Conservation (phyloP, 2,797 vertebrate genomes). For the Ambastaia sidthimunki region DNA sequence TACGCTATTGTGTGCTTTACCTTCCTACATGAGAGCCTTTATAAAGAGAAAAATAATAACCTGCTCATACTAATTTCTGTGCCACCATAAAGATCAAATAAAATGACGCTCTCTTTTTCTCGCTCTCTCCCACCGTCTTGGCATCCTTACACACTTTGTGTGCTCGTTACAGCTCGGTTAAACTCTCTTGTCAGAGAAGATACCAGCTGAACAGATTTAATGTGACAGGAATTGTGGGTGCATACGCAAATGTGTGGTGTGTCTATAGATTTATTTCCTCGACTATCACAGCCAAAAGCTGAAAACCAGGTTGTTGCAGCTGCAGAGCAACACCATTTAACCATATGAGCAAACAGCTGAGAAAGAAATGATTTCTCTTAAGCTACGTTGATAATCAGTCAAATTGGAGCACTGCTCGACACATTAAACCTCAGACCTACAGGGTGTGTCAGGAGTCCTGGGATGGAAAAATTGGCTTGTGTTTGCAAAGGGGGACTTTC, state of each 20-base stretch:
- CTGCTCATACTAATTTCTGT: constrained; percentile 58
- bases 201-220: constrained; percentile 27
- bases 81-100: constrained; percentile 57
- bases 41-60: constrained; percentile 61
- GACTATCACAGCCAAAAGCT: constrained; percentile 20
- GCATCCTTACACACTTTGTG: neutral
- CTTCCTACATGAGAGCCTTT: constrained; percentile 52
- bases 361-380: neutral
- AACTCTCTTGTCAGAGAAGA: constrained; percentile 7
- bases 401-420: constrained; percentile 5
- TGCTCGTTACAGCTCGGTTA: constrained; percentile 21
- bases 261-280: constrained; percentile 31
- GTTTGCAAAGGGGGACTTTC: constrained; percentile 57
- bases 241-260: constrained; percentile 29
- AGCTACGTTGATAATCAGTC: neutral
- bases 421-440: constrained; percentile 28
- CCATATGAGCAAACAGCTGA: constrained; percentile 1
- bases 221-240: constrained; percentile 26
- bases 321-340: neutral
- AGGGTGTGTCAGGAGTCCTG: constrained; percentile 46
- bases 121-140: constrained; percentile 1
- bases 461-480: constrained; percentile 47
- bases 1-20: constrained; percentile 44
- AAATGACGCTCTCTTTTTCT: constrained; percentile 31
- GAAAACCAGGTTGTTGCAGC: neutral